Percentiles rank a stretch among this genome's conserved stretches.
Conservation (phyloP, 2,797 vertebrate genomes). For the Ptychadena robeensis region DNA sequence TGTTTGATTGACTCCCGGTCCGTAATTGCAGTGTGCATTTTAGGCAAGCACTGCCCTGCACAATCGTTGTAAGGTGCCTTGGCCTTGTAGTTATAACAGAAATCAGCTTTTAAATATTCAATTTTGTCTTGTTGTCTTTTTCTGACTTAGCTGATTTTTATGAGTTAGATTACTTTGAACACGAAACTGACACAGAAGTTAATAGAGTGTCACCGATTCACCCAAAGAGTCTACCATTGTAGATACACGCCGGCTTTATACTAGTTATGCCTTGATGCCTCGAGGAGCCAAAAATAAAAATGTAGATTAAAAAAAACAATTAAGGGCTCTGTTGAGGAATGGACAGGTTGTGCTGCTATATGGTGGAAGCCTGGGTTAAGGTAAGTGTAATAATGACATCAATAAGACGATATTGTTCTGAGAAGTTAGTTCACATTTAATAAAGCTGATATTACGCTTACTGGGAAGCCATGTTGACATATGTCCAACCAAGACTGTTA, state of each 20-base stretch:
- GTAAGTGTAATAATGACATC: not conserved
- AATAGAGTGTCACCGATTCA: slow-evolving; percentile 41
- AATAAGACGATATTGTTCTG: not conserved
- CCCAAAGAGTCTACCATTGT: slow-evolving; percentile 13
- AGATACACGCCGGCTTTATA: slow-evolving; percentile 23
- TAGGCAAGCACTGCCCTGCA: not conserved
- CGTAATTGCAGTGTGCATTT: not conserved
- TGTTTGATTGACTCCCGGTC: not conserved
- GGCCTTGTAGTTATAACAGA: not conserved
- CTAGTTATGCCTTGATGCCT: slow-evolving; percentile 10
- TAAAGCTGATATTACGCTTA: no score
- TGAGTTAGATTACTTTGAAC: slow-evolving; percentile 42
- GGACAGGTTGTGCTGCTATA: slow-evolving; percentile 36
- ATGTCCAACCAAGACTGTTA: no score
- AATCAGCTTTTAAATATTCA: slow-evolving; percentile 8
- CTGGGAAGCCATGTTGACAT: no score
- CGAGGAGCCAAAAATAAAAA: slow-evolving; percentile 9
- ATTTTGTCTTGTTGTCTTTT: slow-evolving; percentile 38
- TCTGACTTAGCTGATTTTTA: slow-evolving; percentile 42
- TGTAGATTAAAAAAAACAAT: not conserved
- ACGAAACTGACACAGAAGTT: slow-evolving; percentile 32
- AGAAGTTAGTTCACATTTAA: not conserved
- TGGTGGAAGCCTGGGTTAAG: not conserved
- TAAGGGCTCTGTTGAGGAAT: not conserved
- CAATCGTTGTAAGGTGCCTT: not conserved